Conservation (phyloP, 2,113 vertebrate species). For the Eurystomus gularis region DNA sequence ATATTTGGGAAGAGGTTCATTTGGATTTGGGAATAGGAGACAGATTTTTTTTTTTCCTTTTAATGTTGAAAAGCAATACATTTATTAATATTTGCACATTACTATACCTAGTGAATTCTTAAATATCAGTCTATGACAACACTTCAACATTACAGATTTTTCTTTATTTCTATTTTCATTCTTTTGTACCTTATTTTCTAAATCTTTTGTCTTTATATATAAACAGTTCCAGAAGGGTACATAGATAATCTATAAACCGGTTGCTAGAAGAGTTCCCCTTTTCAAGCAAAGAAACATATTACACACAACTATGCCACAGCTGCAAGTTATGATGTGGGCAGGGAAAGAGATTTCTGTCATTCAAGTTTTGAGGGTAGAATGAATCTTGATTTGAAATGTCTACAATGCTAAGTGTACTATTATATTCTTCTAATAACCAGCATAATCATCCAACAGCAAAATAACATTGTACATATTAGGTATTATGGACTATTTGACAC, state of each 20-base stretch:
- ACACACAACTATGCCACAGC: neutral
- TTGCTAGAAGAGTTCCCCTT: neutral
- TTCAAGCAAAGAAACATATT: neutral
- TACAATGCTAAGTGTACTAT: neutral
- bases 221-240: neutral
- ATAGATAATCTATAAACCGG: neutral
- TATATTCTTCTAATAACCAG: neutral
- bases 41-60: neutral
- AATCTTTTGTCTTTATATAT: neutral
- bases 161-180: neutral
- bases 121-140: neutral
- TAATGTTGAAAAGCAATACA: neutral
- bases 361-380: neutral
- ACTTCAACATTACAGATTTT: neutral
- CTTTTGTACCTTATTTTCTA: neutral
- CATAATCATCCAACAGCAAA: neutral
- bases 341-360: neutral
- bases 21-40: neutral
- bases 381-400: neutral
- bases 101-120: neutral
- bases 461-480: neutral
- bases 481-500: neutral
- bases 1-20: neutral
- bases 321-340: neutral
- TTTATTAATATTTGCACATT: neutral